Conservation (phyloP, 2,888 invertebrate species). For the Drosophila putrida region DNA sequence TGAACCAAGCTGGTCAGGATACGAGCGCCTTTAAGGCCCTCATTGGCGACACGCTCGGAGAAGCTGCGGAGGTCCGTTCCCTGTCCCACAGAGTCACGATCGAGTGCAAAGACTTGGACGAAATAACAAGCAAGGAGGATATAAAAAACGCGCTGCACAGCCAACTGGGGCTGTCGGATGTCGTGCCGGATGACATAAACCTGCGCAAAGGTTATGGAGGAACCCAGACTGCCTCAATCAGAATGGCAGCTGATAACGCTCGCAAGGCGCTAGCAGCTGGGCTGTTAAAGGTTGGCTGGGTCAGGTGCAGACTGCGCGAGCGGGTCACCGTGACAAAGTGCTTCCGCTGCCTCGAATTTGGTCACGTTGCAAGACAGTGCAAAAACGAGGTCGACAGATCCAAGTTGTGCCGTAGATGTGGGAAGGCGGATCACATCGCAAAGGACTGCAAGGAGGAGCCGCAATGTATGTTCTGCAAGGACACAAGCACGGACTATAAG, state of each 20-base stretch:
- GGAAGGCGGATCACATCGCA: not conserved
- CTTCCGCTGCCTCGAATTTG: slow-evolving; percentile 5
- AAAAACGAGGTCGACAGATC: not conserved
- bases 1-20: not conserved
- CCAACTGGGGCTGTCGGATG: too few species aligned
- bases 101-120: slow-evolving; percentile 7
- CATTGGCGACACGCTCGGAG: not conserved
- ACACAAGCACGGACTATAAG: not conserved
- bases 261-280: not conserved
- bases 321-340: not conserved
- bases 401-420: not conserved
- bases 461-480: slow-evolving; percentile 1
- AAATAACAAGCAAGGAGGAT: not conserved
- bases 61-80: not conserved
- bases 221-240: not conserved
- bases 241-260: not conserved
- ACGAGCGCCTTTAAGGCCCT: not conserved
- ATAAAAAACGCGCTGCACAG: too few species aligned
- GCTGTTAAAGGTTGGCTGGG: not conserved
- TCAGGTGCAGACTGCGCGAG: slow-evolving; percentile 2
- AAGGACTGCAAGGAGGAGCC: not conserved
- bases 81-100: slow-evolving; percentile 1
- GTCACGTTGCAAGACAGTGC: not conserved
- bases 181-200: too few species aligned
- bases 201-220: not conserved